A percentile compares a stretch with the other conserved stretches of the same genome.
Conservation (phyloP, 2,888 invertebrate genomes). For the Drosophila infuscata region DNA sequence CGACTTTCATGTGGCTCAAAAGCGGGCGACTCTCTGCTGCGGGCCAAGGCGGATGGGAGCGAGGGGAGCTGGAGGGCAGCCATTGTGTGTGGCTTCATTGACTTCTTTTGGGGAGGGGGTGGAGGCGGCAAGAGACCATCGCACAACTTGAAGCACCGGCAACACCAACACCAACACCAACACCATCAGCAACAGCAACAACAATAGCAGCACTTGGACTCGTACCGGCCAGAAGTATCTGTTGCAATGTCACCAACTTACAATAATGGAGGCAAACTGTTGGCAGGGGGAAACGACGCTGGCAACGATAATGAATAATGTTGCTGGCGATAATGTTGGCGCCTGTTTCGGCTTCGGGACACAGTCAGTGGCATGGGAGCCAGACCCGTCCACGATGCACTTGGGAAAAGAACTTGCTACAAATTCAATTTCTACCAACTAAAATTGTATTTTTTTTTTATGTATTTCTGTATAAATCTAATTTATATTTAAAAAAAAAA, state of each 20-base stretch:
- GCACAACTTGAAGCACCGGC: slow-evolving; percentile 64
- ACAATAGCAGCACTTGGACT: slow-evolving; percentile 48
- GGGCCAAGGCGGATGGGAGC: slow-evolving; percentile 18
- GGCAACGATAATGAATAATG: slow-evolving; percentile 73
- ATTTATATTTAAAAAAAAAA: not conserved
- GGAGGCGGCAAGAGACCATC: slow-evolving; percentile 20
- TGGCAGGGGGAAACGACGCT: not conserved
- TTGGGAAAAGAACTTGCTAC: not conserved
- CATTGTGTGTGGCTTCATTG: slow-evolving; percentile 48
- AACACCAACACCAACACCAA: slow-evolving; percentile 38
- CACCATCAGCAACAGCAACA: slow-evolving; percentile 47
- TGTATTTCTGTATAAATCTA: not conserved
- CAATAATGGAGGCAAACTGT: slow-evolving; percentile 34
- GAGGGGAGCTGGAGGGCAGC: not conserved
- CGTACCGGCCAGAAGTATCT: slow-evolving; percentile 56
- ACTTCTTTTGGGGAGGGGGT: slow-evolving; percentile 17
- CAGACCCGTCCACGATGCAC: slow-evolving; percentile 13
- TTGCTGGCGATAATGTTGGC: slow-evolving; percentile 72
- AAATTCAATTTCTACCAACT: not conserved
- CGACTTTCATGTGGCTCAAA: slow-evolving; percentile 65
- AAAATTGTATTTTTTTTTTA: not conserved
- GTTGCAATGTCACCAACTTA: slow-evolving; percentile 74
- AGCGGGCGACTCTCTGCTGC: slow-evolving; percentile 26
- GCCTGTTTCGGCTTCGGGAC: slow-evolving; percentile 51
- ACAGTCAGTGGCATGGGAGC: slow-evolving; percentile 45